Evolutionary conservation across 2,113 vertebrate species (phyloP), one percentile per base, ranked within the genome.

Genomic region (Ptyas mucosa): DNA sequence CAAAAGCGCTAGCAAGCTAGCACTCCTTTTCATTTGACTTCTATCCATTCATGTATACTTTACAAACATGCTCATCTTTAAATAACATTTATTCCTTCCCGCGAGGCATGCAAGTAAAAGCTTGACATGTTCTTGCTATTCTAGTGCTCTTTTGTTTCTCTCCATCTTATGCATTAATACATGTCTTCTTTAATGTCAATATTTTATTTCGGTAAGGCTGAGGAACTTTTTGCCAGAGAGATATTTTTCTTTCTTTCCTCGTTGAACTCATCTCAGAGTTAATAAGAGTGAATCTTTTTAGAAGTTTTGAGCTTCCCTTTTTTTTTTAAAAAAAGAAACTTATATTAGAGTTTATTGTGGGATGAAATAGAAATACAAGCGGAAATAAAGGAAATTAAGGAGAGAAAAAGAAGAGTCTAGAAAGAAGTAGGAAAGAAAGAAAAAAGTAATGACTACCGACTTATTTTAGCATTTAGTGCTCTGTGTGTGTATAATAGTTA

Each of bases 71-170:
- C 89, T 64, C 87, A n/a, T 26, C 8, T 93, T 0, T 34, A 88
- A 93, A 81, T 39, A 88, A 29, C 0, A 1, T 15, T 91, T 61
- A 89, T 91, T 93, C 87, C 18, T 90, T 39, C 89, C 55, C 46
- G 39, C 53, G 55, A 92, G 18, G 18, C 86, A 55, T 92, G 54
- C 52, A 90, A 54, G 87, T 54, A n/a, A 93, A 75, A 95, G 93
- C 39, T 94, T 93, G 5, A 86, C 86, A 93, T 43, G 85, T 69
- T 61, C 51, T 20, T 6, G 18, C 21, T 90, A 15, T 85, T 95
- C 57, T 52, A 49, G 15, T 88, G 89, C 21, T 53, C 57, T 39
- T 3, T 93, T 51, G 8, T 43, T 92, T 88, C 86, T 39, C 54
- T 53, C 23, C 29, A 49, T 90, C 29, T 86, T 85, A 61, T 85